phyloP scores from a whole-genome alignment of 2,113 vertebrate genomes.

The Trochalopteron elliotii region DNA sequence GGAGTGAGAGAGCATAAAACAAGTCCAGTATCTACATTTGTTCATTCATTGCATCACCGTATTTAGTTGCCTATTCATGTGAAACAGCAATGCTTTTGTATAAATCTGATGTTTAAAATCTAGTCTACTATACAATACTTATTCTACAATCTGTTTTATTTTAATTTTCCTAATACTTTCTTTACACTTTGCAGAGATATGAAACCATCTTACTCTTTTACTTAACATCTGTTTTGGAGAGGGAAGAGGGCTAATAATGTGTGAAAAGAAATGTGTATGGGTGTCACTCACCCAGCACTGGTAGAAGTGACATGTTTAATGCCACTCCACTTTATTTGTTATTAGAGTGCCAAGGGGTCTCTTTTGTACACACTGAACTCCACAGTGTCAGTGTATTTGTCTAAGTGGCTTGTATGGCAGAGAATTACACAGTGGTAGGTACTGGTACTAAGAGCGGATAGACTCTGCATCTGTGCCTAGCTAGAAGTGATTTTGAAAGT shows the following conservation, averaged over 20 bases:
- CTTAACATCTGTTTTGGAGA: neutral
- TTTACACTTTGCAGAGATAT: neutral
- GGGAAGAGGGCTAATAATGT: neutral
- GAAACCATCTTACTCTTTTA: neutral
- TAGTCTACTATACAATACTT: neutral
- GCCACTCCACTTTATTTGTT: neutral
- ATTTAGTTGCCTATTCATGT: constrained; percentile 51
- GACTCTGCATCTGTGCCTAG: neutral
- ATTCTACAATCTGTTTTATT: neutral
- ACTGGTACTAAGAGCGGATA: neutral
- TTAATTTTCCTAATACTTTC: neutral
- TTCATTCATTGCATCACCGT: constrained; percentile 41
- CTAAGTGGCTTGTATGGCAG: neutral
- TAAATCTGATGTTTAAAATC: neutral
- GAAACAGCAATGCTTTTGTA: constrained; percentile 40
- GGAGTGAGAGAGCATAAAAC: neutral
- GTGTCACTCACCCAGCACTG: neutral
- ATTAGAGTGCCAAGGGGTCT: neutral
- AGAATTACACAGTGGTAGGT: neutral
- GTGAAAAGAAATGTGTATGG: neutral
- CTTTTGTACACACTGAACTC: neutral
- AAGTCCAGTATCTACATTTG: constrained; percentile 43
- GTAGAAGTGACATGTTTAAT: neutral
- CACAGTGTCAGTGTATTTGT: neutral
- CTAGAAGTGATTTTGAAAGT: neutral